Conservation (phyloP, 2,797 vertebrate genomes). For the Acipenser ruthenus region DNA sequence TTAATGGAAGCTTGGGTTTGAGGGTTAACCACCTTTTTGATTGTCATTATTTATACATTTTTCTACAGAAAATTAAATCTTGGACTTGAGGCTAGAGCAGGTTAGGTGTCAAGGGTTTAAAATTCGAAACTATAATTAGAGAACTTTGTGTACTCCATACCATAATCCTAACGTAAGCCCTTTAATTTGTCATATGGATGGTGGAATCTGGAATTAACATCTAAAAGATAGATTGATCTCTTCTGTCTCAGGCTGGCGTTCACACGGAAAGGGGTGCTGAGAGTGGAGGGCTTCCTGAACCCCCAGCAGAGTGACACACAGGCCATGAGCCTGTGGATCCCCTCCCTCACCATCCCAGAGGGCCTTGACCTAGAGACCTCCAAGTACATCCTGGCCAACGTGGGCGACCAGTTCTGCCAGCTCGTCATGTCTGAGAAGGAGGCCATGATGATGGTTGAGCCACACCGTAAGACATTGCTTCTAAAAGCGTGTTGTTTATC, state of each 20-base stretch:
- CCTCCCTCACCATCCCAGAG: constrained; percentile 75
- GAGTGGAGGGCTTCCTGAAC: constrained; percentile 93
- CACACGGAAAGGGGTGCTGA: constrained; percentile 89
- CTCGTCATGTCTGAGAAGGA: constrained; percentile 98
- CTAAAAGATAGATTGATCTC: background rate
- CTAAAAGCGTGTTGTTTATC: too few relatives aligned
- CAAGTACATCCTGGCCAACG: constrained; percentile 98
- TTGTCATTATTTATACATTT: too few relatives aligned
- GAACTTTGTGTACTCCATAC: too few relatives aligned
- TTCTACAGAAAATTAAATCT: too few relatives aligned
- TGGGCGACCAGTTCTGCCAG: constrained; percentile 97
- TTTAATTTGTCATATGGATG: too few relatives aligned
- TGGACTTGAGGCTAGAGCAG: too few relatives aligned
- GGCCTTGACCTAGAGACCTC: constrained; percentile 95
- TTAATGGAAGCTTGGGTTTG: too few relatives aligned
- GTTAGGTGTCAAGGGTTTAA: too few relatives aligned
- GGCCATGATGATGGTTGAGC: constrained; percentile 99
- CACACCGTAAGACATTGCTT: constrained; percentile 76
- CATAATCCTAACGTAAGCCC: too few relatives aligned
- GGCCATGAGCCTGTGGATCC: constrained; percentile 96
- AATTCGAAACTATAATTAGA: too few relatives aligned
- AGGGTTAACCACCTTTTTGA: too few relatives aligned
- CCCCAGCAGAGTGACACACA: constrained; percentile 94
- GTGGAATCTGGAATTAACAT: too few relatives aligned
- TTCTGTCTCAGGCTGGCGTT: constrained; percentile 76